A percentile compares a stretch with the other conserved stretches of the same genome.
phyloP scores from a whole-genome alignment of 2,888 invertebrate species.

The Horisme vitalbata region DNA sequence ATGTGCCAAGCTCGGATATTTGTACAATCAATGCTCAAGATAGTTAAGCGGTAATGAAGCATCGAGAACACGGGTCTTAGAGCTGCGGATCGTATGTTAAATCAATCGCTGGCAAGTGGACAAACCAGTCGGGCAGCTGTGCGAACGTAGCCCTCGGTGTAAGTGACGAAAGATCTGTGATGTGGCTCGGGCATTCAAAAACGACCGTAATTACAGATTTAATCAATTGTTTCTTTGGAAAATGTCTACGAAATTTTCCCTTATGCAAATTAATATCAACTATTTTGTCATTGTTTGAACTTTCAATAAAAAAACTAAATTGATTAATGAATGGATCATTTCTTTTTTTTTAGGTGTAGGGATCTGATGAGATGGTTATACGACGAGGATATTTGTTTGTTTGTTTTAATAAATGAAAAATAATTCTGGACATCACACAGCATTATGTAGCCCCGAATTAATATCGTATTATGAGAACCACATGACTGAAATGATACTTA shows the following conservation, averaged over 20 bases:
- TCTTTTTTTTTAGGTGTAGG: no score
- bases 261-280: constrained; percentile 3
- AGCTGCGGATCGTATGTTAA: constrained; percentile 69
- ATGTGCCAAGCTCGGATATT: constrained; percentile 27
- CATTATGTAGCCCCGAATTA: no score
- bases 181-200: constrained; percentile 12
- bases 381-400: no score
- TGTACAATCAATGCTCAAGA: constrained; percentile 41
- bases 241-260: not conserved
- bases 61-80: constrained; percentile 57
- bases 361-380: no score
- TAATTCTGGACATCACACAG: no score
- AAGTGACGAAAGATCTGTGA: constrained; percentile 56
- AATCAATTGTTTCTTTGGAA: constrained; percentile 12
- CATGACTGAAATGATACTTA: no score
- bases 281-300: not conserved
- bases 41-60: constrained; percentile 68
- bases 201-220: constrained; percentile 11
- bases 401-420: no score
- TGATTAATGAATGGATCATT: no score
- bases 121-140: constrained; percentile 81
- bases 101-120: constrained; percentile 81
- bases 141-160: constrained; percentile 60
- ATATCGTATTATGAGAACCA: no score
- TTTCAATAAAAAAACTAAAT: no score